Evolutionary conservation across 2,113 vertebrate genomes (phyloP).

Genomic region (Rhinolophus ferrumequinum): DNA sequence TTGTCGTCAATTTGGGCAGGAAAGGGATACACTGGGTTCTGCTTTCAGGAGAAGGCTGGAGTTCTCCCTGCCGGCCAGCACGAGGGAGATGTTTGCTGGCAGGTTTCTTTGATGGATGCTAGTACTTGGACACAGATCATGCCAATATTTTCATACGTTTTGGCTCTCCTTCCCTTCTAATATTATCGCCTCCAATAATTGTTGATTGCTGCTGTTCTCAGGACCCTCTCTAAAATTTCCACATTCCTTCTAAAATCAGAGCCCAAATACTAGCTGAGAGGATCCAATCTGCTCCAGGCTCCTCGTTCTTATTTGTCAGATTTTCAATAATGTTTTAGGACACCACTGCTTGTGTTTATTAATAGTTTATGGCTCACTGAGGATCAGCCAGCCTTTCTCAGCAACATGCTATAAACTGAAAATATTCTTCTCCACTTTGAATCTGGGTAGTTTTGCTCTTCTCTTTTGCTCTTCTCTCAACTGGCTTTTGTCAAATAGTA

Average conservation of each 20-base stretch:
- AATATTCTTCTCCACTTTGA: neutral
- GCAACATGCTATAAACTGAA: neutral
- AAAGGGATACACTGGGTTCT: neutral
- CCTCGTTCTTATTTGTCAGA: neutral
- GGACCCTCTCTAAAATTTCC: neutral
- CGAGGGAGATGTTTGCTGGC: neutral
- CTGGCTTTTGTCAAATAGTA: neutral
- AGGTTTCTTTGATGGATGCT: rapidly evolving
- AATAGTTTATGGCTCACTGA: no score
- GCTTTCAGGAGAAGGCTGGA: neutral
- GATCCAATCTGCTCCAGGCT: rapidly evolving
- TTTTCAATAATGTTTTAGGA: rapidly evolving
- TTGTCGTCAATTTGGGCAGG: no score
- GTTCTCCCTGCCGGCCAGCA: neutral
- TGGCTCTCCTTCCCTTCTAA: rapidly evolving
- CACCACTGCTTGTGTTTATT: neutral
- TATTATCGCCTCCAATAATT: neutral
- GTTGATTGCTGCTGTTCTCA: neutral
- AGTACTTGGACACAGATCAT: neutral
- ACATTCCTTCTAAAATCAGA: neutral
- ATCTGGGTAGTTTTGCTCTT: neutral
- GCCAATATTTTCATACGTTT: no score
- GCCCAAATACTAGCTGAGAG: neutral
- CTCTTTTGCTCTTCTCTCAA: neutral
- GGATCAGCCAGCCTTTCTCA: neutral